Conservation (phyloP, 2,113 vertebrate species). For the Mionectes macconnelli region DNA sequence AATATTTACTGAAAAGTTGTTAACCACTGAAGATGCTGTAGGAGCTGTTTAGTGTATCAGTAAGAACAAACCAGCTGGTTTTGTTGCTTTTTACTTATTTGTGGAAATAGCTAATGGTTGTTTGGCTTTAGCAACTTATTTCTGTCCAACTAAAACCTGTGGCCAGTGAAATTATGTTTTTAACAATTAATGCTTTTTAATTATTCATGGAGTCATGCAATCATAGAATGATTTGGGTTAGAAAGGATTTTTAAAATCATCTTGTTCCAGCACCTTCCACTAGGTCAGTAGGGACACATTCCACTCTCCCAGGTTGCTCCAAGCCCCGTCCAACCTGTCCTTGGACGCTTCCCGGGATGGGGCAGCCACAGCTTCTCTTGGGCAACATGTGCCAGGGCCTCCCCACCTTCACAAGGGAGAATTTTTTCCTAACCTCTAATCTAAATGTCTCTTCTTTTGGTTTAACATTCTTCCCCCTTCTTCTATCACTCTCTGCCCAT, state of each 20-base stretch:
- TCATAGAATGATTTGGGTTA: background rate
- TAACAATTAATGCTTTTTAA: background rate
- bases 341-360: background rate
- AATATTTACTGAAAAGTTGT: background rate
- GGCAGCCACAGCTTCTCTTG: background rate
- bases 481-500: rapidly evolving
- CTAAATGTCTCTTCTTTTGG: background rate
- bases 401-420: background rate
- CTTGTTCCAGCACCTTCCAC: background rate
- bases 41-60: background rate
- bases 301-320: background rate
- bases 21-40: background rate
- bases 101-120: background rate
- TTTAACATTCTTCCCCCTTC: background rate
- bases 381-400: background rate
- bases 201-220: background rate
- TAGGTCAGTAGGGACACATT: background rate
- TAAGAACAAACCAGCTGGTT: background rate
- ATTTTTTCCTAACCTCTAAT: background rate
- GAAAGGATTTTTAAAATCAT: background rate
- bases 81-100: background rate
- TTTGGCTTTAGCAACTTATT: background rate
- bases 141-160: background rate
- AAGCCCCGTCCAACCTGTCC: background rate
- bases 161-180: background rate